Percentiles rank a stretch among this genome's conserved stretches.
Conservation (phyloP, 2,888 invertebrate genomes). For the Rugalucina vietnamica region DNA sequence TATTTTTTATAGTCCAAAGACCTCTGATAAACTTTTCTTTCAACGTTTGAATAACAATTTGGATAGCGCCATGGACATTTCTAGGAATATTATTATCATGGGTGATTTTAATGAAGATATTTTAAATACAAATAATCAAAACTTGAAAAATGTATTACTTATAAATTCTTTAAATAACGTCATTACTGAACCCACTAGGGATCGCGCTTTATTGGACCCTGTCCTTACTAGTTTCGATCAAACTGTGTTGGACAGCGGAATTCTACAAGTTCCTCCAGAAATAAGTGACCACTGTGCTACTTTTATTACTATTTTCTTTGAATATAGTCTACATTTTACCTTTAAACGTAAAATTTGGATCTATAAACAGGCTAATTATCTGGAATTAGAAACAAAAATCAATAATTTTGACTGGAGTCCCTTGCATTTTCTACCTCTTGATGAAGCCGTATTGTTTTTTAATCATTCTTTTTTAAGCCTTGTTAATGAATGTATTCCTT, state of each 20-base stretch:
- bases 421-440: background rate
- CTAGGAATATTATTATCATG: background rate
- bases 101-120: background rate
- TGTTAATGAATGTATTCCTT: slow-evolving; percentile 32
- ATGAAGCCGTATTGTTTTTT: background rate
- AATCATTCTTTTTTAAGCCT: background rate
- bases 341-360: background rate
- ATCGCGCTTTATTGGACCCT: slow-evolving; percentile 16
- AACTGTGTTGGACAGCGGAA: background rate
- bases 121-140: background rate
- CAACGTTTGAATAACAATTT: background rate
- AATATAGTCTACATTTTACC: background rate
- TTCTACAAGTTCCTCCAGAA: background rate
- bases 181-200: slow-evolving; percentile 24
- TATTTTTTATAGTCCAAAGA: background rate
- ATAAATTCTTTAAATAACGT: background rate
- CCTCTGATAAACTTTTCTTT: background rate
- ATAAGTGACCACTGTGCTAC: slow-evolving; percentile 18
- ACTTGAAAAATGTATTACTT: background rate
- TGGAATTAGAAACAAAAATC: background rate
- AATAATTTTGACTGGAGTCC: slow-evolving; percentile 1
- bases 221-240: background rate
- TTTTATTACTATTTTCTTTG: background rate
- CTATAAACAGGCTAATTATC: slow-evolving; percentile 21
- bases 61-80: background rate